Evolutionary conservation across 1,140 invertebrate species (phyloP).

Genomic region (Diorhabda sublineata): DNA sequence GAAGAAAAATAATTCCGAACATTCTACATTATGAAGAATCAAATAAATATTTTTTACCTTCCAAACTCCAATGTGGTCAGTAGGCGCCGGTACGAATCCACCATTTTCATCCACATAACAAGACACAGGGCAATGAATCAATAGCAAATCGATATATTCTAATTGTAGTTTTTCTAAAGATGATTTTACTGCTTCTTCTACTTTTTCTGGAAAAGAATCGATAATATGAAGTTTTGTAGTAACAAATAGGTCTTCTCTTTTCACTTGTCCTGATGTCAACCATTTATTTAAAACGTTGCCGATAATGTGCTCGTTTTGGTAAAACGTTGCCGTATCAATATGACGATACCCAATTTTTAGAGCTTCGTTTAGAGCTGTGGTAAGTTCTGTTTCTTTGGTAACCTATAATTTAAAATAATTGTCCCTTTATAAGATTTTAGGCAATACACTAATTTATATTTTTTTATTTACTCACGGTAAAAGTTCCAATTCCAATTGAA

Average conservation of each 20-base stretch:
- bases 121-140: slow-evolving; percentile 36
- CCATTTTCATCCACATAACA: slow-evolving; percentile 49
- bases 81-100: slow-evolving; percentile 40
- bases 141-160: slow-evolving; percentile 31
- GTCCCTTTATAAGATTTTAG: too few species aligned
- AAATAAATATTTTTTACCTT: slow-evolving; percentile 50
- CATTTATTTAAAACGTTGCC: slow-evolving; percentile 69
- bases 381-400: slow-evolving; percentile 46
- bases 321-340: slow-evolving; percentile 67
- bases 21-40: too few species aligned
- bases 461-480: too few species aligned
- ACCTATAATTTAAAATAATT: too few species aligned
- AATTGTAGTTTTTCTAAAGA: slow-evolving; percentile 28
- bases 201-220: slow-evolving; percentile 51
- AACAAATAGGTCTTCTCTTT: slow-evolving; percentile 71
- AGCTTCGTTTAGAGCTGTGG: slow-evolving; percentile 53
- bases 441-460: slow-evolving; percentile 53
- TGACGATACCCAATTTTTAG: slow-evolving; percentile 63
- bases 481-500: too few species aligned
- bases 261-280: slow-evolving; percentile 63
- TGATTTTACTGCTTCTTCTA: slow-evolving; percentile 24
- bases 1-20: too few species aligned
- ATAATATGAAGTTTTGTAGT: slow-evolving; percentile 67
- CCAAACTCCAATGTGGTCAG: slow-evolving; percentile 65
- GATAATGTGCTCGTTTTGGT: slow-evolving; percentile 74